Percentiles rank a stretch among this genome's conserved stretches.
Conservation (phyloP, 92 coral and sea anemone species). For the Zoanthus sociatus region DNA sequence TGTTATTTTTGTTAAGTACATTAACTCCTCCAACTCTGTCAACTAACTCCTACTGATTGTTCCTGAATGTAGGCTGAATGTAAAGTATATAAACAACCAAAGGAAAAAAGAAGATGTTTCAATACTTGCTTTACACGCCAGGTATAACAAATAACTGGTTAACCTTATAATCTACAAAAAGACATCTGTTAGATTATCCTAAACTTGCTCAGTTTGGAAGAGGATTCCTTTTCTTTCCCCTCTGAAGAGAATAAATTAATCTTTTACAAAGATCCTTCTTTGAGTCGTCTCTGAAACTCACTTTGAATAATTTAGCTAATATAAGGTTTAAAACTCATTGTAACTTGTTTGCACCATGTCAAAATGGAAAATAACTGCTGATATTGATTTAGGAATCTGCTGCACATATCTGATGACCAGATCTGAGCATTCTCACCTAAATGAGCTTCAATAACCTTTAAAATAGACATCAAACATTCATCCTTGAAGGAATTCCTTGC, state of each 20-base stretch:
- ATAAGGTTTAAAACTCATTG: too few species aligned
- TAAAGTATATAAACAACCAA: constrained; percentile 31
- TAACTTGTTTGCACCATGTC: too few species aligned
- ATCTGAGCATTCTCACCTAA: too few species aligned
- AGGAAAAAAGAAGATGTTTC: constrained; percentile 42
- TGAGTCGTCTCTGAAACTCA: too few species aligned
- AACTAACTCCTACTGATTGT: constrained; percentile 36
- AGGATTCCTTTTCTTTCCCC: neutral
- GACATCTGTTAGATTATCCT: neutral
- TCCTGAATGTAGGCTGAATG: constrained; percentile 47
- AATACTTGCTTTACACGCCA: constrained; percentile 47
- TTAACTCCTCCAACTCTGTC: constrained; percentile 29
- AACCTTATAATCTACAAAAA: neutral
- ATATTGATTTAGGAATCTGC: too few species aligned
- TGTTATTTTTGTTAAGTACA: neutral
- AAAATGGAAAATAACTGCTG: too few species aligned
- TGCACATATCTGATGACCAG: too few species aligned
- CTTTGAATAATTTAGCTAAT: too few species aligned
- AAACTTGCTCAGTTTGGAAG: neutral
- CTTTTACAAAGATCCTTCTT: neutral
- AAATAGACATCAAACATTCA: too few species aligned
- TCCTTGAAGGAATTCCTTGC: too few species aligned
- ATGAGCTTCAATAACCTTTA: too few species aligned
- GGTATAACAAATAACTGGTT: constrained; percentile 16
- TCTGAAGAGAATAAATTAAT: neutral